phyloP scores from a whole-genome alignment of 2,113 vertebrate species.

The Acrocephalus kingi region DNA sequence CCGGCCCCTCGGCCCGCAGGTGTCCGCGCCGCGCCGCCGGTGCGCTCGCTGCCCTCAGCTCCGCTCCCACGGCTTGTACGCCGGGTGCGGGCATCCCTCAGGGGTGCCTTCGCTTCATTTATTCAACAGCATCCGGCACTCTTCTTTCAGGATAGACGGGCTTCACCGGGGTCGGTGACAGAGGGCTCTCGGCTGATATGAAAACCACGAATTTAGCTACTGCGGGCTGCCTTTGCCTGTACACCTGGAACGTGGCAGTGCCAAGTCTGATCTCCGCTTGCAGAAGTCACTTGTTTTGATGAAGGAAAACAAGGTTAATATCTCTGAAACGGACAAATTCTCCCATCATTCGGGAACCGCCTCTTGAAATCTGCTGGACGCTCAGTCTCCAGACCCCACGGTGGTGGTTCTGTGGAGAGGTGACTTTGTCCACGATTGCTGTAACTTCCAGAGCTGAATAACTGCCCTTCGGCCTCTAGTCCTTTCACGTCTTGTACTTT shows the following conservation, averaged over 20 bases:
- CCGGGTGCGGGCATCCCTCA: neutral
- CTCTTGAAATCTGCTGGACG: neutral
- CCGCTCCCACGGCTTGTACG: neutral
- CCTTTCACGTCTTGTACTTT: neutral
- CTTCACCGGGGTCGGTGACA: neutral
- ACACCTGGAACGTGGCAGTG: neutral
- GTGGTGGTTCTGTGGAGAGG: neutral
- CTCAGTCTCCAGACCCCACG: neutral
- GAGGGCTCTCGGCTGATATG: neutral
- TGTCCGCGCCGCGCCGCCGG: neutral
- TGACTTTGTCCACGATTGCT: neutral
- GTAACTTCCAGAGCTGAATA: neutral
- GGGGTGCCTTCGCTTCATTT: neutral
- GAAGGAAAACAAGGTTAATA: neutral
- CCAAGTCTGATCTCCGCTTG: neutral
- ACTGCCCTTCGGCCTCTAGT: neutral
- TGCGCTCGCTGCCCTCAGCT: neutral
- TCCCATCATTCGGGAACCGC: neutral
- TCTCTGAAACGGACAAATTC: neutral
- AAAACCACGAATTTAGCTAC: neutral
- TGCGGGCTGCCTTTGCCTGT: neutral
- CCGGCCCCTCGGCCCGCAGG: slow-evolving; percentile 52
- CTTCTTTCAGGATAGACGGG: neutral
- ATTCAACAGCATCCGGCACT: neutral
- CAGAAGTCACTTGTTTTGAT: neutral